These are phyloP conservation scores for Turnix velox DNA, from an alignment of 2,113 vertebrate species.

Conservation along the genomic window DNA sequence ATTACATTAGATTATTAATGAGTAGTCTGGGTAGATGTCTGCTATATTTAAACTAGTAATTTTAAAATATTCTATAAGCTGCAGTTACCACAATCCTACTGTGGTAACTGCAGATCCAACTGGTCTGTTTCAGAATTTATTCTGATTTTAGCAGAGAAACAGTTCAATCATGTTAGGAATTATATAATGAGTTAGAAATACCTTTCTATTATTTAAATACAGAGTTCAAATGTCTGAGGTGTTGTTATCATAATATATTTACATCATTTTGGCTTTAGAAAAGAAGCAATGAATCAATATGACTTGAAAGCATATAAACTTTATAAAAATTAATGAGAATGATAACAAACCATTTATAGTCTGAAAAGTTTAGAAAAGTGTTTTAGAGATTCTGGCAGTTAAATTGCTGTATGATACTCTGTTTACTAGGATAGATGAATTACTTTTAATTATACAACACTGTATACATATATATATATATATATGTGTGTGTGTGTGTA, in stretches of 20 bases:
- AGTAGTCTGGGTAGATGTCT: background rate
- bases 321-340: background rate
- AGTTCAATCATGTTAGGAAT: background rate
- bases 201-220: background rate
- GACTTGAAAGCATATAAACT: background rate
- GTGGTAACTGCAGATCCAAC: no score
- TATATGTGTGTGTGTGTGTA: no score
- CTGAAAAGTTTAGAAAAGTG: background rate
- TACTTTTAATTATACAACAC: background rate
- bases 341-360: no score
- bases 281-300: background rate
- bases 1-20: background rate
- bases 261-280: background rate
- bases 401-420: background rate
- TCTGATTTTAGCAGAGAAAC: background rate
- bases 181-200: background rate
- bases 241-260: background rate
- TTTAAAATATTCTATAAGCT: background rate
- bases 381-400: background rate
- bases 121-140: background rate
- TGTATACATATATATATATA: background rate
- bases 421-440: background rate
- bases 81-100: background rate
- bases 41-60: background rate
- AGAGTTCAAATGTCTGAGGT: background rate